phyloP scores from a whole-genome alignment of 2,888 invertebrate genomes.

The Aspidiotus rigidus region DNA sequence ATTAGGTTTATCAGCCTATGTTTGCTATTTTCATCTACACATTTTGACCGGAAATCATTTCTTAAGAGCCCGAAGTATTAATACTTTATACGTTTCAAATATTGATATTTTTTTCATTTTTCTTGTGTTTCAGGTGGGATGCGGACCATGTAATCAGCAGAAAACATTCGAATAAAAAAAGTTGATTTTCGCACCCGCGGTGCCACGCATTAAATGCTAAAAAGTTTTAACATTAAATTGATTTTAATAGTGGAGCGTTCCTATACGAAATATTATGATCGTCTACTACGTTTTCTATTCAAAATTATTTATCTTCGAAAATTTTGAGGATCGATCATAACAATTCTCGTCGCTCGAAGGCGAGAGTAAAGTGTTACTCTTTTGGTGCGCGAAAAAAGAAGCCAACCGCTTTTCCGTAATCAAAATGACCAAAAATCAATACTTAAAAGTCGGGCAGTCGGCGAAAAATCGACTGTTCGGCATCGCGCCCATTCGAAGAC shows the following conservation, averaged over 20 bases:
- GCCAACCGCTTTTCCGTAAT: conserved; percentile 1
- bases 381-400: neutral
- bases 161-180: neutral
- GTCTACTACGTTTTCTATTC: conserved; percentile 28
- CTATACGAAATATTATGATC: conserved; percentile 28
- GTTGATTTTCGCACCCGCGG: neutral
- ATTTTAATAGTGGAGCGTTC: conserved; percentile 18
- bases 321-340: conserved; percentile 18
- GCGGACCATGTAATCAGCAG: neutral
- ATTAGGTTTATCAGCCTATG: too few species aligned
- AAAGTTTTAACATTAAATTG: neutral
- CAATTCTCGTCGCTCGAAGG: neutral
- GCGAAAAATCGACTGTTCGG: conserved; percentile 65
- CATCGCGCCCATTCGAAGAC: conserved; percentile 45
- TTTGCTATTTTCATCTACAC: too few species aligned
- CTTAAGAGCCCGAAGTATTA: too few species aligned
- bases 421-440: conserved; percentile 52
- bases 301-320: conserved; percentile 29
- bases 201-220: conserved; percentile 6
- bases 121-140: neutral
- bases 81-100: too few species aligned
- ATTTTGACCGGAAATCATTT: too few species aligned
- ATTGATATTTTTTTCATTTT: too few species aligned
- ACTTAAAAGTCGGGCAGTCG: conserved; percentile 63
- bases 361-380: too few species aligned